Base-by-base conservation (phyloP, 2,888 invertebrate genomes). In the Phoenoteleia sp. region DNA sequence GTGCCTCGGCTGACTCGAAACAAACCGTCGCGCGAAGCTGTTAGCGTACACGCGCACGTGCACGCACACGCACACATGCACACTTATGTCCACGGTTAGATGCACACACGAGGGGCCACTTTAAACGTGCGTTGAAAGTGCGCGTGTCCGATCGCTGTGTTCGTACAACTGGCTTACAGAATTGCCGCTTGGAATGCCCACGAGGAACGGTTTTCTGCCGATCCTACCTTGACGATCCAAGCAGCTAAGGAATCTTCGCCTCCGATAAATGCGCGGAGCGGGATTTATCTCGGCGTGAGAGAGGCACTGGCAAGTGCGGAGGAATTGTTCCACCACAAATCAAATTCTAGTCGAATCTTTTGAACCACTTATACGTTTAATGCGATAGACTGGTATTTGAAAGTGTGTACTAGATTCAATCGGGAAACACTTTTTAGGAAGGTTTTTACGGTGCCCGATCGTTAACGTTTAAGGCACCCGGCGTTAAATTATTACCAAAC, bases 171-270 rank as follows among this genome's bases (percentile, higher is more conserved):
- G 91, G 89, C 91, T 91, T 88, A 88, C 89, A 89, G 90, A 89
- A 92, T 91, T 91, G 91, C 91, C 88, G 89, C 88, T 90, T 89
- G 91, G 91, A 91, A 91, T 92, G 91, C 89, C 89, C 89, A 89
- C 90, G 90, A 90, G 91, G 90, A 90, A 91, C 91, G 90, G 91
- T 89, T 88, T 89, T 52, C 85, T 79, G 79, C 83, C 86, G 66
- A 82, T 86, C 87, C 87, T 87, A 84, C 85, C 88, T 90, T 87
- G 88, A 74, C 88, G 84, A 86, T 84, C 75, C 85, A 80, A 71
- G 81, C 47, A 33, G 79, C 79, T 33, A 86, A 86, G 87, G 89
- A 90, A 89, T 89, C 90, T 89, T 90, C 90, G 89, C 84, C 81
- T 79, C 84, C 76, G 64, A 84, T 75, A 64, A 71, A 64, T 54